Base-by-base conservation (phyloP, 92 coral and sea anemone species). In the Palythoa caribaeorum region DNA sequence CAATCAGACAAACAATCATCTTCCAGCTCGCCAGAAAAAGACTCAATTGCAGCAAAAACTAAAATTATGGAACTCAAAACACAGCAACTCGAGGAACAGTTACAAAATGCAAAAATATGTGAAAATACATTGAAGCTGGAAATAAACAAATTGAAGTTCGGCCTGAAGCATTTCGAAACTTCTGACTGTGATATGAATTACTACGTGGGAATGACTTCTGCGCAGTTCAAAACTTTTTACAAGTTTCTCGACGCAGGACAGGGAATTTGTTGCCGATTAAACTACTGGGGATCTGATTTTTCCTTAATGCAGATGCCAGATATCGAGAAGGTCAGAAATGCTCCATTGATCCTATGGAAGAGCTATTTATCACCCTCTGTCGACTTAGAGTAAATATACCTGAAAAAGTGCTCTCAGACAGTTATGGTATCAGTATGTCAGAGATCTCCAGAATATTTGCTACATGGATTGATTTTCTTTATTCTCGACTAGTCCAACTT, bases 381-480 rank as follows among this genome's bases (percentile, higher is more conserved):
- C 51, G 94, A 40, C 88, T 91, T 16, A 88, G 94, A 76, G 87
- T 88, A 9, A 91, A 91, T 51, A 69, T 88, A 52, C 83, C 92
- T 0, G 93, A 88, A 73, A 91, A 87, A 76, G 89, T 91, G n/a
- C 44, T 91, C 10, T 72, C 89, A 69, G 92, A 88, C 51, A 68
- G 62, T 78, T 91, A 48, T 84, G 84, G 77, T 28, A 70, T 91
- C 69, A 62, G 69, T 62, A 62, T 62, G 69, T 62, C 69, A 62
- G 69, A 91, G 28, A 70, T 89, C 38, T 86, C 90, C 39, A 79
- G 83, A 13, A 89, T 94, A 35, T 68, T 88, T 28, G 89, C 91
- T 62, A 88, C 96, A 6, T 93, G 96, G 94, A 47, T 93, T 7
- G 92, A 93, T 20, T 93, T 93, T 63, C 76, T 93, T 2, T 84